A percentile compares a stretch with the other conserved stretches of the same genome.
Evolutionary conservation across 2,797 vertebrate genomes (phyloP).

Genomic region (Arvicola amphibius): DNA sequence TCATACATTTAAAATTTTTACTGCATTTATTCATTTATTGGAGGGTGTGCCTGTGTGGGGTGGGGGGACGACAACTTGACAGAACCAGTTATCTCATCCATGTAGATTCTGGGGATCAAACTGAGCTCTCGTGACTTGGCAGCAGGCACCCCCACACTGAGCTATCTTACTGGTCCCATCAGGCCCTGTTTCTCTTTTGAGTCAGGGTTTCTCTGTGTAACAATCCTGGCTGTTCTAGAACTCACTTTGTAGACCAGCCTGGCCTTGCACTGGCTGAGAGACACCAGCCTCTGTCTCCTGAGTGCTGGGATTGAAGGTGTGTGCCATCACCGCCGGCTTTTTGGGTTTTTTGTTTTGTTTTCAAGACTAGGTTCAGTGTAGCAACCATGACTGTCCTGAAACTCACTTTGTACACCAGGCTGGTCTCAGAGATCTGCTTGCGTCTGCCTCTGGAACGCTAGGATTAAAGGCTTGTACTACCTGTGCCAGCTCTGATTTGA

Average conservation of each 20-base stretch:
- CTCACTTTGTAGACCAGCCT: too few relatives aligned
- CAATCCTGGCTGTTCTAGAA: not conserved
- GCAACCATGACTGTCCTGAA: not conserved
- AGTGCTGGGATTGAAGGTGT: too few relatives aligned
- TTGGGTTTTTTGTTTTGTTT: too few relatives aligned
- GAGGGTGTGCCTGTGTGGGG: not conserved
- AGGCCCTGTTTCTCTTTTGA: not conserved
- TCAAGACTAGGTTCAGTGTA: not conserved
- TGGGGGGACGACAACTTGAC: not conserved
- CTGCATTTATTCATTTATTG: not conserved
- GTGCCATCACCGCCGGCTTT: too few relatives aligned
- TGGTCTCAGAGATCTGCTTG: not conserved
- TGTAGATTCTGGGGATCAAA: not conserved
- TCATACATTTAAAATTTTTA: not conserved
- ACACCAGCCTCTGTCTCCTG: too few relatives aligned
- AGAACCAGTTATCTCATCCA: not conserved
- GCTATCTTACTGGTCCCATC: not conserved
- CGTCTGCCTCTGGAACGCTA: not conserved
- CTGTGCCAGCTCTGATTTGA: not conserved
- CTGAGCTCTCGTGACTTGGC: not conserved
- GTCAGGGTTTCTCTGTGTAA: not conserved
- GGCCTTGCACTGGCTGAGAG: too few relatives aligned
- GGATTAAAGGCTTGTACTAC: not conserved
- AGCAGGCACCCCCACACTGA: too few relatives aligned
- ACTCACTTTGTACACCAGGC: too few relatives aligned